phyloP scores from a whole-genome alignment of 2,888 invertebrate species.

The Apotomis capreana region DNA sequence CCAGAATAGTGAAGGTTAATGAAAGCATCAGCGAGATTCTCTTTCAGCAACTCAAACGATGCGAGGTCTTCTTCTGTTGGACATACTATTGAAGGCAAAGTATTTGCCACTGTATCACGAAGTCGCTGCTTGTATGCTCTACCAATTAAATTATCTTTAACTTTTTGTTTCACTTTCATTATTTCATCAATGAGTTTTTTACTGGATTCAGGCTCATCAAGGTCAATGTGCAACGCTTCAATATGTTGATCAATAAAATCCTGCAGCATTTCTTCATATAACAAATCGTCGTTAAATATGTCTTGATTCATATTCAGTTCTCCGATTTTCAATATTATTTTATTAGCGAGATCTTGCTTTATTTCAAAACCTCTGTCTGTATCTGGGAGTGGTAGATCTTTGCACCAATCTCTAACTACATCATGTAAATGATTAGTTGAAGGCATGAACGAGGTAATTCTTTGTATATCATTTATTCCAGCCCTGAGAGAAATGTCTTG shows the following conservation, averaged over 20 bases:
- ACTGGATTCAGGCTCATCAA: constrained; percentile 45
- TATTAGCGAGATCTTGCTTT: constrained; percentile 54
- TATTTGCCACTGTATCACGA: constrained; percentile 56
- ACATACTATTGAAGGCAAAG: constrained; percentile 51
- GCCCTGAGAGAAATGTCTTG: constrained; percentile 46
- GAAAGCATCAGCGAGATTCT: constrained; percentile 64
- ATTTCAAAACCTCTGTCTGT: constrained; percentile 46
- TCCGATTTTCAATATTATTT: constrained; percentile 55
- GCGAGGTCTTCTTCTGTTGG: constrained; percentile 53
- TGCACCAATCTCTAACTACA: constrained; percentile 53
- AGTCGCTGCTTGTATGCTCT: constrained; percentile 60
- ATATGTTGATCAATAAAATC: constrained; percentile 58
- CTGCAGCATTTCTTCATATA: constrained; percentile 57
- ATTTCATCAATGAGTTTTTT: constrained; percentile 51
- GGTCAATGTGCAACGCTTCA: constrained; percentile 45
- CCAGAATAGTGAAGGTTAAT: constrained; percentile 59
- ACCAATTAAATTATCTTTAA: constrained; percentile 52
- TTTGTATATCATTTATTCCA: constrained; percentile 32
- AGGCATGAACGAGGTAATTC: constrained; percentile 43
- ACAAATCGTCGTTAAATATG: constrained; percentile 55
- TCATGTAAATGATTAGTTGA: constrained; percentile 51
- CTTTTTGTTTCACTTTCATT: constrained; percentile 51
- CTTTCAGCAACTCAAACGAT: constrained; percentile 60
- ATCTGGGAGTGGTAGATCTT: constrained; percentile 52
- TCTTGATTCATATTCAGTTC: constrained; percentile 62